Conservation (phyloP, 37 sponge, comb jelly and placozoan species). For the Chondrilla cf. caribensis region DNA sequence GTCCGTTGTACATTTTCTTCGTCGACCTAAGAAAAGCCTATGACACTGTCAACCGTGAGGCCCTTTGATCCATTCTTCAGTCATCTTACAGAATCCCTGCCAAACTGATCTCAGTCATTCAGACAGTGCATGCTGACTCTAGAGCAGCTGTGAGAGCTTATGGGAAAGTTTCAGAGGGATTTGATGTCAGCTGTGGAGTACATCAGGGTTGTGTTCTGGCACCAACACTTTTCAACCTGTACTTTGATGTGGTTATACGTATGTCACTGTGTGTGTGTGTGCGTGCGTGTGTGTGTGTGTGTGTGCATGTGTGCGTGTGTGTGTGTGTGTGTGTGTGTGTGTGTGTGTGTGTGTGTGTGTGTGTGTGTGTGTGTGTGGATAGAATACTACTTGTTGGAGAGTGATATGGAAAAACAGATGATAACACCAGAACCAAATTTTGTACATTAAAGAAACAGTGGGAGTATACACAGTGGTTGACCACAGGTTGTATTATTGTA, state of each 20-base stretch:
- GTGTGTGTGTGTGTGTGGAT: constrained; percentile 28
- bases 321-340: constrained; percentile 4
- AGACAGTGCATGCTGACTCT: not conserved
- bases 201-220: not conserved
- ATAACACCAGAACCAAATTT: no score
- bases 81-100: not conserved
- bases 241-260: not conserved
- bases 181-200: not conserved
- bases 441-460: no score
- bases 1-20: not conserved
- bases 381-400: no score
- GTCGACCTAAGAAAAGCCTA: not conserved
- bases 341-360: constrained; percentile 27
- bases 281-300: constrained; percentile 16
- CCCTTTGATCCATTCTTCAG: constrained; percentile 6
- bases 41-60: not conserved
- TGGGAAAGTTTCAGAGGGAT: constrained; percentile 2
- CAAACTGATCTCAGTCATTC: not conserved
- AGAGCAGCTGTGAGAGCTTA: constrained; percentile 13
- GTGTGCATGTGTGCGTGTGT: constrained; percentile 13
- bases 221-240: not conserved
- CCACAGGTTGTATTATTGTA: no score
- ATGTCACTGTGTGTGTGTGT: constrained; percentile 10
- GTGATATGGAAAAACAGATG: no score
- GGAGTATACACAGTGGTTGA: no score